Evolutionary conservation across 2,888 invertebrate genomes (phyloP).

Genomic region (Stenolophus ochropezus): DNA sequence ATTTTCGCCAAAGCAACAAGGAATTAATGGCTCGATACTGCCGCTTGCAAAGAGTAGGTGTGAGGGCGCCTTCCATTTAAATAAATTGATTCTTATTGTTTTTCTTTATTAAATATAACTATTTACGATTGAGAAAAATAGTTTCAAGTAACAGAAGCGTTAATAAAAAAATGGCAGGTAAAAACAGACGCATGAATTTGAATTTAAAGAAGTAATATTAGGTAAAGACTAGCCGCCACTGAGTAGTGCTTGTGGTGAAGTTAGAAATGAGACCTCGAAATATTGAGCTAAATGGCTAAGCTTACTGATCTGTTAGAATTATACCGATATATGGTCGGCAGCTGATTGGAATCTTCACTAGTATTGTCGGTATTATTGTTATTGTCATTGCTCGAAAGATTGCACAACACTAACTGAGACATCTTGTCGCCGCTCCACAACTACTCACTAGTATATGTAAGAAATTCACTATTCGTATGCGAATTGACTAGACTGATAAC

Average conservation of each 20-base stretch:
- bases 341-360: conserved; percentile 90
- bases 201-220: too few relatives aligned
- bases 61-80: too few relatives aligned
- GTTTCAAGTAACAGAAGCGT: too few relatives aligned
- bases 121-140: too few relatives aligned
- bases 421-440: conserved; percentile 55
- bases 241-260: background rate
- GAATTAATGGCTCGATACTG: too few relatives aligned
- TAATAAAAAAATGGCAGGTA: too few relatives aligned
- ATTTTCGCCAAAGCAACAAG: too few relatives aligned
- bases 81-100: too few relatives aligned
- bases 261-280: conserved; percentile 42
- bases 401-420: conserved; percentile 83
- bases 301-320: conserved; percentile 64
- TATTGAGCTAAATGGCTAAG: conserved; percentile 54
- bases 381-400: conserved; percentile 77
- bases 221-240: too few relatives aligned
- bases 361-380: conserved; percentile 86
- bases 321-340: conserved; percentile 92
- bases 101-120: too few relatives aligned
- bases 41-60: too few relatives aligned
- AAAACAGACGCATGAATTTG: too few relatives aligned
- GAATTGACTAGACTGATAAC: conserved; percentile 48
- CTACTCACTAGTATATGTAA: conserved; percentile 55
- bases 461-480: conserved; percentile 26